Base-by-base conservation (phyloP, 1,140 invertebrate species). In the Nephotettix cincticeps region DNA sequence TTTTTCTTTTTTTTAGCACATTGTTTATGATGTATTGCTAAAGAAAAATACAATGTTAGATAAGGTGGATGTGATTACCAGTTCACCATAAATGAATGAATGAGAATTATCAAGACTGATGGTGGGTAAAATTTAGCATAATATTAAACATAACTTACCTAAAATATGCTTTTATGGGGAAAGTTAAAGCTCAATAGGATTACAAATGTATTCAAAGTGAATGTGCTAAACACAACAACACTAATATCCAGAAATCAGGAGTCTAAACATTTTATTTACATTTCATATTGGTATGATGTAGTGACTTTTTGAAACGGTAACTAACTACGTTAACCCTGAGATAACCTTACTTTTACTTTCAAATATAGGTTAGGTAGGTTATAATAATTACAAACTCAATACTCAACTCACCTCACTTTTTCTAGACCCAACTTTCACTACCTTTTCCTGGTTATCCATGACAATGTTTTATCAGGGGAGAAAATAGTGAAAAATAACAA, bases 401-500 rank as follows among this genome's bases (percentile, higher is more conserved):
- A 30, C 63, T 65, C 40, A 29, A 80, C 78, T 81, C 81, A 88
- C 87, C 82, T 89, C 86, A 77, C 88, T 90, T 82, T 89, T 89
- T 68, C 88, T 82, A 56, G 88, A 89, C 9, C 88, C 88, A 70
- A 90, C 87, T 72, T 66, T 64, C 21, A 70, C 56, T 2, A 67
- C 28, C 68, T 73, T 73, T 51, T 67, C 45, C 23, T 51, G 47
- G n/a, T 61, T n/a, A 23, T 27, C 25, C 56, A 61, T 61, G 47
- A 6, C 6, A 54, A 54, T 11, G 23, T 54, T 54, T 54, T 4
- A 54, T n/a, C 23, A 11, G 13, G 4, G 6, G 23, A 21, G 23
- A 54, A n/a, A 54, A 19, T 54, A 54, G 23, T 4, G 6, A 4
- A 6, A 54, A 6, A 21, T 4, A 54, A 6, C 23, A n/a, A n/a